Conservation (phyloP, 2,888 invertebrate species). For the Sceliomorpha sp. region DNA sequence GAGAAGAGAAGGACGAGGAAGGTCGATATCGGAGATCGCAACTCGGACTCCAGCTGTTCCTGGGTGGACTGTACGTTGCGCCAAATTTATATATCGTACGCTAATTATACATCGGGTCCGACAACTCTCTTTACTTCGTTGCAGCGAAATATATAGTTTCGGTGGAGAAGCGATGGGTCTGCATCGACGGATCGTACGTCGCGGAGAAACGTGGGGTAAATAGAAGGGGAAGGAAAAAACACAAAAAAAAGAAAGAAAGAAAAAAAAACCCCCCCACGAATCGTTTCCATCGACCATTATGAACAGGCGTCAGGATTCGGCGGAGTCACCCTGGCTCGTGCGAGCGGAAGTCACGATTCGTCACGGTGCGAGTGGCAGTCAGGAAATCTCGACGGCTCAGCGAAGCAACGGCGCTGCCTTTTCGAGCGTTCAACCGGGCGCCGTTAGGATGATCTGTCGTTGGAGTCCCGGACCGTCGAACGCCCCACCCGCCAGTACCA, state of each 20-base stretch:
- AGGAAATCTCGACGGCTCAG: conserved; percentile 62
- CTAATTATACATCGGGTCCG: conserved; percentile 66
- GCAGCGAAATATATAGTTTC: too few species aligned
- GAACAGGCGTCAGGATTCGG: conserved; percentile 6
- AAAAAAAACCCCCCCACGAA: too few species aligned
- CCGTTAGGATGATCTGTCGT: conserved; percentile 82
- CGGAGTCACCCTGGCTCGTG: conserved; percentile 85
- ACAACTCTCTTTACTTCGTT: conserved; percentile 30
- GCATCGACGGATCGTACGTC: too few species aligned
- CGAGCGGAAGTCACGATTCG: conserved; percentile 86
- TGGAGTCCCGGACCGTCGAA: conserved; percentile 76
- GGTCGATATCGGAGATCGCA: too few species aligned
- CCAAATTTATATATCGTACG: conserved; percentile 66
- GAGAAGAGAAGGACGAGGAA: not conserved
- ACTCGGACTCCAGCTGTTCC: conserved; percentile 62
- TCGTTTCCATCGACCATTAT: conserved; percentile 12
- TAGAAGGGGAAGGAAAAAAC: not conserved
- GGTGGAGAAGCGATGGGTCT: too few species aligned
- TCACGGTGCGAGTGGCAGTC: conserved; percentile 79
- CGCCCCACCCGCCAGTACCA: conserved; percentile 26
- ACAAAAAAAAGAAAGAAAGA: not conserved
- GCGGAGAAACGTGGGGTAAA: too few species aligned
- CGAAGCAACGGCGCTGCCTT: conserved; percentile 2
- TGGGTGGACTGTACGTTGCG: conserved; percentile 60
- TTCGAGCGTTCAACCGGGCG: conserved; percentile 76